These are phyloP conservation scores for Rhamphomyia laevipes DNA, from an alignment of 2,888 invertebrate genomes.

Conservation along the genomic window DNA sequence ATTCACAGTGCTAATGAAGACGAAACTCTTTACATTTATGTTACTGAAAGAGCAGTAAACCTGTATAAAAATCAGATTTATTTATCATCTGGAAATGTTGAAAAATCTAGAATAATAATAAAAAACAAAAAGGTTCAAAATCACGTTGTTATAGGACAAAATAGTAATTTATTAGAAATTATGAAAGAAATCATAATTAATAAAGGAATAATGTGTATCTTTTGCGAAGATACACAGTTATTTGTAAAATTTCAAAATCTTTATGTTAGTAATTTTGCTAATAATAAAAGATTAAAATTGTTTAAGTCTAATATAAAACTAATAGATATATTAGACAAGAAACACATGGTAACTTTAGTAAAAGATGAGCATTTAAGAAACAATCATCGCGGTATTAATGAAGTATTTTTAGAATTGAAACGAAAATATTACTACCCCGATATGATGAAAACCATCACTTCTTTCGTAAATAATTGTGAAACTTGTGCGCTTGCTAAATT, in stretches of 20 bases:
- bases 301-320: constrained; percentile 4
- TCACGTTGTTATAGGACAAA: neutral
- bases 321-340: neutral
- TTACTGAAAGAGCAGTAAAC: constrained; percentile 2
- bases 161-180: neutral
- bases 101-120: neutral
- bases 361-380: neutral
- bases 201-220: constrained; percentile 2
- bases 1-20: too few relatives aligned
- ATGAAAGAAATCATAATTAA: constrained; percentile 1
- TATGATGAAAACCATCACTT: neutral
- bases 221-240: neutral
- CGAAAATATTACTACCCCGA: neutral
- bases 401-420: neutral
- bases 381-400: constrained; percentile 3
- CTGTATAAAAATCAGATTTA: constrained; percentile 5
- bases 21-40: neutral
- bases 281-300: constrained; percentile 2
- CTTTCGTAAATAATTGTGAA: constrained; percentile 2
- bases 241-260: neutral
- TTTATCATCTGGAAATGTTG: neutral
- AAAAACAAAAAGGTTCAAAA: constrained; percentile 1
- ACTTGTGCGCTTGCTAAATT: constrained; percentile 1
- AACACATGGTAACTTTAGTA: neutral
- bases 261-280: neutral